Evolutionary conservation across 2,797 vertebrate species (phyloP).

Genomic region (Bradypodion ventrale): DNA sequence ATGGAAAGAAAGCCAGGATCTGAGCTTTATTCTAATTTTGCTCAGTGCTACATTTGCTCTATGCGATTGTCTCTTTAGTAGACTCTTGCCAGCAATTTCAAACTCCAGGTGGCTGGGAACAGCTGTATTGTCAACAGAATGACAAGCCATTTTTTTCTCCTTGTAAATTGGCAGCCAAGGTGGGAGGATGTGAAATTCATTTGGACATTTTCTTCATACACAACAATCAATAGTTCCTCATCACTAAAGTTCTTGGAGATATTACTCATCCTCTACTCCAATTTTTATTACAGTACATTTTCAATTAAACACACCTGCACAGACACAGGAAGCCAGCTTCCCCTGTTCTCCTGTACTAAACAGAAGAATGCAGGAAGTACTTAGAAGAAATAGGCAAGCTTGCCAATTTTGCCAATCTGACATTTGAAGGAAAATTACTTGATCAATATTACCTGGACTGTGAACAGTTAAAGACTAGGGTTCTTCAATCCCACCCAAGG

Average conservation of each 20-base stretch:
- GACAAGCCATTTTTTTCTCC: conserved; percentile 18
- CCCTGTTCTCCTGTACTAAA: neutral
- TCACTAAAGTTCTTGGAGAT: conserved; percentile 7
- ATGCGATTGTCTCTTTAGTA: neutral
- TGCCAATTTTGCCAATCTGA: neutral
- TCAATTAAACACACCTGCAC: neutral
- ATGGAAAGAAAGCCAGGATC: neutral
- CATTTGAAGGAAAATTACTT: neutral
- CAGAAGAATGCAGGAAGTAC: neutral
- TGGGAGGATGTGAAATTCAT: conserved; percentile 5
- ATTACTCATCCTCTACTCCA: conserved; percentile 11
- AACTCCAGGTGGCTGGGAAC: conserved; percentile 3
- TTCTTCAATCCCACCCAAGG: too few species aligned
- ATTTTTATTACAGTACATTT: neutral
- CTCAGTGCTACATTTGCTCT: neutral
- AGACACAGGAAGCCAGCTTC: neutral
- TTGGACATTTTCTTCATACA: conserved; percentile 26
- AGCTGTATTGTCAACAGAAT: conserved; percentile 9
- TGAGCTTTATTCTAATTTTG: neutral
- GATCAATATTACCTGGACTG: neutral
- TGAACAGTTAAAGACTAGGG: neutral
- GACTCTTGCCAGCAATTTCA: neutral
- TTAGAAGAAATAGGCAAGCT: neutral
- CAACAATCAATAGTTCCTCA: conserved; percentile 26
- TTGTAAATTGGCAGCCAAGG: conserved; percentile 6